Conservation (phyloP, 2,797 vertebrate species). For the Taenioides sp. region DNA sequence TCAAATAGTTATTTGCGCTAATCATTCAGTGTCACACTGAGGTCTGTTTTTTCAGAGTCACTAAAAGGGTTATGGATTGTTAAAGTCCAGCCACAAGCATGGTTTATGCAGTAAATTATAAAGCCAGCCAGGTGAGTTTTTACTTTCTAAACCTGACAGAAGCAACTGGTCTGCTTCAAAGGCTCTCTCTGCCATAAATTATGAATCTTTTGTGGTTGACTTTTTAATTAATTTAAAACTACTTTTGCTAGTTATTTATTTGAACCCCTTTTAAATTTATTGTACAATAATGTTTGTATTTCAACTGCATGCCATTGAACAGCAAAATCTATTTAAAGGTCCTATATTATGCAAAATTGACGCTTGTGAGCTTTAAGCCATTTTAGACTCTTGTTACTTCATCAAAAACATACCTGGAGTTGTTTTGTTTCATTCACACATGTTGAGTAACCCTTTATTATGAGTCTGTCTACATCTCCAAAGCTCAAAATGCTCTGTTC, state of each 20-base stretch:
- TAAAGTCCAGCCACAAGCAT: constrained; percentile 70
- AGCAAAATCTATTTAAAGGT: too few species aligned
- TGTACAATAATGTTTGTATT: background rate
- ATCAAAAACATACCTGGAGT: too few species aligned
- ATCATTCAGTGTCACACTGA: constrained; percentile 61
- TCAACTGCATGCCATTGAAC: too few species aligned
- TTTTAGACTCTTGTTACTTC: too few species aligned
- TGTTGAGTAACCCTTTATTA: too few species aligned
- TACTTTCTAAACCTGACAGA: constrained; percentile 9
- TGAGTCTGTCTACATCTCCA: too few species aligned
- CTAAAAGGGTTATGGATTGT: constrained; percentile 69
- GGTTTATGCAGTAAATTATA: constrained; percentile 47
- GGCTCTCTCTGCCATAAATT: constrained; percentile 4
- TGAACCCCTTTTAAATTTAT: background rate
- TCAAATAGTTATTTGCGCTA: constrained; percentile 76
- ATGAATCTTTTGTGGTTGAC: constrained; percentile 14
- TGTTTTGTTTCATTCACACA: too few species aligned
- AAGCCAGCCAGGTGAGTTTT: constrained; percentile 34
- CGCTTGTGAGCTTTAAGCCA: too few species aligned
- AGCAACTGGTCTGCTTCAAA: constrained; percentile 29
- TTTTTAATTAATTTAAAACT: constrained; percentile 16
- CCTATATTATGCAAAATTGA: too few species aligned
- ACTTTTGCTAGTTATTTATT: background rate
- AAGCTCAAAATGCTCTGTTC: too few species aligned
- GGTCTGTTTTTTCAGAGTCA: constrained; percentile 57